These are phyloP conservation scores for Exocentrus adspersus DNA, from an alignment of 2,888 invertebrate species.

Conservation along the genomic window DNA sequence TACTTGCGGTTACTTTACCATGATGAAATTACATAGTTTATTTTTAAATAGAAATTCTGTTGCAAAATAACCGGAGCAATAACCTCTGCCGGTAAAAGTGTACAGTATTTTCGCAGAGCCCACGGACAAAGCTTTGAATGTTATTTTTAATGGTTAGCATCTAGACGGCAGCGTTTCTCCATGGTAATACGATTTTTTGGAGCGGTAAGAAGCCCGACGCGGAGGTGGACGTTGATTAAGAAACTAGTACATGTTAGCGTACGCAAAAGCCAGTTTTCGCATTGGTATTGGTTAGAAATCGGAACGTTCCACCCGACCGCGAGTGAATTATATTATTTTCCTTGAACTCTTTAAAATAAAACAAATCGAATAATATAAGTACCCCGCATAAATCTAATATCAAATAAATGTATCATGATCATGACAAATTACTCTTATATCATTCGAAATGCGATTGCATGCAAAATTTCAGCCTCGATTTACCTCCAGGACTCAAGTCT, in stretches of 20 bases:
- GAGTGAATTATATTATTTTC: no score
- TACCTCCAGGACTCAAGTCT: no score
- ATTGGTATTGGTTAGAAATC: neutral
- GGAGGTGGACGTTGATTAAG: neutral
- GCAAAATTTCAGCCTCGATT: no score
- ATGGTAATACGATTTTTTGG: conserved; percentile 1
- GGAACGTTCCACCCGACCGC: no score
- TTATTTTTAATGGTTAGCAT: conserved; percentile 3
- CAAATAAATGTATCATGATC: no score
- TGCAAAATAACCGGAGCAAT: conserved; percentile 55
- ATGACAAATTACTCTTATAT: no score
- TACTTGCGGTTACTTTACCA: conserved; percentile 19
- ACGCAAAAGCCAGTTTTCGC: neutral
- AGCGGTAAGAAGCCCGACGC: neutral
- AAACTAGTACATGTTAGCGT: neutral
- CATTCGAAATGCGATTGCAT: no score
- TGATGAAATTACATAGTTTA: conserved; percentile 52
- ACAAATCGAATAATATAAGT: no score
- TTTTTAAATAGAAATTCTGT: conserved; percentile 60
- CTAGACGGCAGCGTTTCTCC: neutral
- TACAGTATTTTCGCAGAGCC: conserved; percentile 18
- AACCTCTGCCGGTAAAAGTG: conserved; percentile 48
- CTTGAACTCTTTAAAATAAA: no score
- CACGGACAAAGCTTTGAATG: conserved; percentile 9
- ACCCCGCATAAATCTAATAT: no score